phyloP scores from a whole-genome alignment of 2,113 vertebrate species.

The Tautogolabrus adspersus region DNA sequence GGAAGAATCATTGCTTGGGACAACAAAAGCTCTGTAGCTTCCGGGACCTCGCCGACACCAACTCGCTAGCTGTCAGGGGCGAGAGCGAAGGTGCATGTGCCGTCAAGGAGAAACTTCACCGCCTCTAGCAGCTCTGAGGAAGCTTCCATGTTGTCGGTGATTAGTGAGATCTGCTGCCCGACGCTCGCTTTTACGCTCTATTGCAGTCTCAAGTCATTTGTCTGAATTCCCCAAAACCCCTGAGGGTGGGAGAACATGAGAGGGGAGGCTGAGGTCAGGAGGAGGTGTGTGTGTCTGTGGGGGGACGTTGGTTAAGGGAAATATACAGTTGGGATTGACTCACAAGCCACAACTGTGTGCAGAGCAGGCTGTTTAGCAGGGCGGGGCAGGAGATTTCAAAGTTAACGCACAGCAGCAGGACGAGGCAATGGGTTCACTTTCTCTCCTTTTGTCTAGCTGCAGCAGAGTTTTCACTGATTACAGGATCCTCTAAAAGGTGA shows the following conservation, averaged over 20 bases:
- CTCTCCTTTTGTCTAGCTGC: slow-evolving; percentile 48
- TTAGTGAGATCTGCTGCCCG: slow-evolving; percentile 65
- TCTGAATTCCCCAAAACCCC: slow-evolving; percentile 72
- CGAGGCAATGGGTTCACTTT: slow-evolving; percentile 46
- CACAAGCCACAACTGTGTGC: slow-evolving; percentile 33
- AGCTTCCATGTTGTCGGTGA: slow-evolving; percentile 56
- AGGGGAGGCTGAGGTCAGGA: slow-evolving; percentile 63
- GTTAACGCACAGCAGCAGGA: slow-evolving; percentile 35
- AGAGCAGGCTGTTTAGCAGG: slow-evolving; percentile 39
- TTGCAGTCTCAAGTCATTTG: slow-evolving; percentile 74
- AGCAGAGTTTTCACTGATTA: slow-evolving; percentile 37
- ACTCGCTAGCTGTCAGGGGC: slow-evolving; percentile 68
- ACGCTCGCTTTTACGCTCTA: slow-evolving; percentile 56
- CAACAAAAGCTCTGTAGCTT: slow-evolving; percentile 40
- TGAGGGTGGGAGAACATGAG: slow-evolving; percentile 56
- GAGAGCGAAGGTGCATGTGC: slow-evolving; percentile 46
- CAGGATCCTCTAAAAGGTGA: slow-evolving; percentile 27
- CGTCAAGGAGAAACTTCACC: slow-evolving; percentile 53
- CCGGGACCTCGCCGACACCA: slow-evolving; percentile 65
- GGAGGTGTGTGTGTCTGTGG: slow-evolving; percentile 60
- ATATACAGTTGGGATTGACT: slow-evolving; percentile 34
- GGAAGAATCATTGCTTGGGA: slow-evolving; percentile 33
- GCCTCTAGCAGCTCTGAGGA: slow-evolving; percentile 14
- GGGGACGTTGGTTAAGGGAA: slow-evolving; percentile 31
- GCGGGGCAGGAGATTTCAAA: slow-evolving; percentile 62